These are phyloP conservation scores for Serranochromis macrocephalus DNA, from an alignment of 2,113 vertebrate genomes.

Conservation along the genomic window DNA sequence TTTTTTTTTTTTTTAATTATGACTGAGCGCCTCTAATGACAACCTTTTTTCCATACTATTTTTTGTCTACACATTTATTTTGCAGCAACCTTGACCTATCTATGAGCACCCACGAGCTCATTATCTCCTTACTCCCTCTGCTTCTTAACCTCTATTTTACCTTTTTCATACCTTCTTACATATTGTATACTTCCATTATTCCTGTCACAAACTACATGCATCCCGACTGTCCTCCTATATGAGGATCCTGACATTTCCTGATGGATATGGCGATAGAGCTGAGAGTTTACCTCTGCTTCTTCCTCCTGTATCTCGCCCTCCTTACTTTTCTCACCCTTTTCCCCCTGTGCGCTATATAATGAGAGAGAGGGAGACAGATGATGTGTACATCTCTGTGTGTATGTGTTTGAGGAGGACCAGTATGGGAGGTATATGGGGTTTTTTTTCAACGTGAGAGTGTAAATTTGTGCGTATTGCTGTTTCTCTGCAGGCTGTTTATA, in stretches of 20 bases:
- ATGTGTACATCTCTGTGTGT: background rate
- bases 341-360: background rate
- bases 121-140: background rate
- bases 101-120: background rate
- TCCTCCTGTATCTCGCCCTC: background rate
- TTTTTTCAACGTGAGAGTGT: background rate
- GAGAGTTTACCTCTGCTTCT: conserved; percentile 29
- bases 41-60: background rate
- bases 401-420: background rate
- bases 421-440: background rate
- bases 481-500: conserved; percentile 33
- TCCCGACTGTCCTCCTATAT: background rate
- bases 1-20: background rate
- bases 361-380: background rate
- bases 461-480: background rate
- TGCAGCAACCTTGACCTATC: background rate
- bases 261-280: conserved; percentile 25
- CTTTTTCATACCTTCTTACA: conserved; percentile 18
- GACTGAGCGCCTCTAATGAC: background rate
- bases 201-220: background rate
- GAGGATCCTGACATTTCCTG: conserved; percentile 37
- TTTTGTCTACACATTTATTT: background rate
- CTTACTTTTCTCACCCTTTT: background rate
- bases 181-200: conserved; percentile 21
- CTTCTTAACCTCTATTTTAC: background rate